Evolutionary conservation across 2,113 vertebrate genomes (phyloP).

Genomic region (Argyrosomus japonicus): DNA sequence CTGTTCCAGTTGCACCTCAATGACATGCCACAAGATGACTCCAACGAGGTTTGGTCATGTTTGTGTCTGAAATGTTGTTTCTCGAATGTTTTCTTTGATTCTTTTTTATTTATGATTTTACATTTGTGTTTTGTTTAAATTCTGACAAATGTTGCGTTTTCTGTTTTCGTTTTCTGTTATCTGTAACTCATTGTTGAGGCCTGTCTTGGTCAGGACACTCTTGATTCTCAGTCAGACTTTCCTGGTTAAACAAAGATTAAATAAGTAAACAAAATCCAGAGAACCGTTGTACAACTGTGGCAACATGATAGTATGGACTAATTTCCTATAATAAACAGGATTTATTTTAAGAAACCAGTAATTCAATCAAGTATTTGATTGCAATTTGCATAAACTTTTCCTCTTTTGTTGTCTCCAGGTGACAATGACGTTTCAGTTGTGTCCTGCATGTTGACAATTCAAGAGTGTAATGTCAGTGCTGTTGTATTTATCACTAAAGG

Average conservation of each 20-base stretch:
- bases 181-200: background rate
- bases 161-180: background rate
- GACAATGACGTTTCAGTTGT: no score
- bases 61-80: background rate
- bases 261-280: background rate
- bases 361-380: background rate
- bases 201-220: background rate
- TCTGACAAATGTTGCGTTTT: background rate
- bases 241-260: background rate
- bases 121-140: background rate
- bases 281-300: background rate
- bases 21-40: conserved; percentile 85
- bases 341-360: background rate
- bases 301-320: background rate
- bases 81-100: background rate
- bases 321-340: background rate
- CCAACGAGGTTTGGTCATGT: conserved; percentile 85
- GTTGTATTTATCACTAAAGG: no score
- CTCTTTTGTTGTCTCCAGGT: no score
- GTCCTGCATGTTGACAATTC: background rate
- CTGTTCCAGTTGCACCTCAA: conserved; percentile 90
- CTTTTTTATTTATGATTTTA: background rate
- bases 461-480: background rate
- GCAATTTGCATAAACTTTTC: background rate
- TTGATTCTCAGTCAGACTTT: background rate